These are phyloP conservation scores for Melanogrammus aeglefinus DNA, from an alignment of 2,797 vertebrate species.

Conservation along the genomic window DNA sequence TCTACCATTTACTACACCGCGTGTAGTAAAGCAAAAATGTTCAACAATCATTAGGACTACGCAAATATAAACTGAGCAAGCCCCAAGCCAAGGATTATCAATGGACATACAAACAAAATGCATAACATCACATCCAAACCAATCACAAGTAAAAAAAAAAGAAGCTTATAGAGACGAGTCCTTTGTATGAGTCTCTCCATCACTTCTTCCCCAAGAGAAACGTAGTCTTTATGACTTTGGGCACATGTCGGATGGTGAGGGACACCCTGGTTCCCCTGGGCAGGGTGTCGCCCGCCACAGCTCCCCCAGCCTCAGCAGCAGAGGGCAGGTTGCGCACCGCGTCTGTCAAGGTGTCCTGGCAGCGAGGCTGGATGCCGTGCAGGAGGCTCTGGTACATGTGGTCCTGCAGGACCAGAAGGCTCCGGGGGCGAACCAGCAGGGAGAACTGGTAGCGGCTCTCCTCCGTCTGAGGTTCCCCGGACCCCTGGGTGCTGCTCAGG, in stretches of 20 bases:
- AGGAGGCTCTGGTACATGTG: constrained; percentile 78
- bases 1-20: neutral
- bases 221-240: constrained; percentile 78
- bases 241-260: constrained; percentile 85
- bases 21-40: neutral
- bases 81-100: neutral
- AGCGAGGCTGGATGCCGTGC: constrained; percentile 73
- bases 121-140: neutral
- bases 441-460: constrained; percentile 73
- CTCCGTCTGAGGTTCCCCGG: constrained; percentile 50
- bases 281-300: constrained; percentile 60
- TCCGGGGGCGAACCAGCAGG: constrained; percentile 77
- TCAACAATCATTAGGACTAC: neutral
- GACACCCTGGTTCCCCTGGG: constrained; percentile 79
- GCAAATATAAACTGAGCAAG: neutral
- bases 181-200: constrained; percentile 15
- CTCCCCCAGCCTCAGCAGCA: constrained; percentile 58
- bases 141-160: neutral
- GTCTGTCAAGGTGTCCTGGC: constrained; percentile 64
- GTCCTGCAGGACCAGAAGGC: constrained; percentile 81
- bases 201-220: constrained; percentile 75
- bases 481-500: constrained; percentile 45
- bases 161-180: neutral
- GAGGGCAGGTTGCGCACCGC: constrained; percentile 70
- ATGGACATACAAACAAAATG: neutral